A percentile compares a stretch with the other conserved stretches of the same genome.
Evolutionary conservation across 2,113 vertebrate species (phyloP).

Genomic region (Tychaedon coryphoeus): DNA sequence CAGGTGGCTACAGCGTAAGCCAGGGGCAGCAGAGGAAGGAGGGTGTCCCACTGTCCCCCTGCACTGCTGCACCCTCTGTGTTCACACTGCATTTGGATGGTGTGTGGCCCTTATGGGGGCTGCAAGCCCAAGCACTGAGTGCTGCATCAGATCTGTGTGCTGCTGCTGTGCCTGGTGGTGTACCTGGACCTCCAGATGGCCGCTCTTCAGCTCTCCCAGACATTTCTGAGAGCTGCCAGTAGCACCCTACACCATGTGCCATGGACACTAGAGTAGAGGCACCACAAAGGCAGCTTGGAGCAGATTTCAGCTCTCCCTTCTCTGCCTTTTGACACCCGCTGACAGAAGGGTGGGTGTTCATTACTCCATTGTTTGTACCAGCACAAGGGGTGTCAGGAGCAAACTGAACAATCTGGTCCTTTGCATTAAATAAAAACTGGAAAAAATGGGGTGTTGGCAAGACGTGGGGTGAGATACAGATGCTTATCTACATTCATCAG

Average conservation of each 20-base stretch:
- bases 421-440: neutral
- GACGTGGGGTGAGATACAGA: neutral
- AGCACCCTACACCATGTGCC: neutral
- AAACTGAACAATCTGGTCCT: neutral
- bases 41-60: too few relatives aligned
- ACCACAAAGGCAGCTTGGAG: neutral
- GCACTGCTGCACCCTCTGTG: neutral
- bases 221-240: neutral
- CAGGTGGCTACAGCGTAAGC: neutral
- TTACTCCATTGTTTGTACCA: neutral
- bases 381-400: neutral
- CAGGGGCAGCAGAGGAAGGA: neutral
- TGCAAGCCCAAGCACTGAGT: neutral
- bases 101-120: accelerated
- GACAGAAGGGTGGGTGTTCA: too few relatives aligned
- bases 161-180: too few relatives aligned
- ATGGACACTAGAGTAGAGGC: accelerated
- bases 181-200: neutral
- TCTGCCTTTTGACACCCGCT: neutral
- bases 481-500: neutral
- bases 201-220: neutral
- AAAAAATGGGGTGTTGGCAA: neutral
- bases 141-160: accelerated
- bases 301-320: neutral
- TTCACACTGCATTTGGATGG: neutral